Base-by-base conservation (phyloP, 2,888 invertebrate species). In the Drosophila cognata region DNA sequence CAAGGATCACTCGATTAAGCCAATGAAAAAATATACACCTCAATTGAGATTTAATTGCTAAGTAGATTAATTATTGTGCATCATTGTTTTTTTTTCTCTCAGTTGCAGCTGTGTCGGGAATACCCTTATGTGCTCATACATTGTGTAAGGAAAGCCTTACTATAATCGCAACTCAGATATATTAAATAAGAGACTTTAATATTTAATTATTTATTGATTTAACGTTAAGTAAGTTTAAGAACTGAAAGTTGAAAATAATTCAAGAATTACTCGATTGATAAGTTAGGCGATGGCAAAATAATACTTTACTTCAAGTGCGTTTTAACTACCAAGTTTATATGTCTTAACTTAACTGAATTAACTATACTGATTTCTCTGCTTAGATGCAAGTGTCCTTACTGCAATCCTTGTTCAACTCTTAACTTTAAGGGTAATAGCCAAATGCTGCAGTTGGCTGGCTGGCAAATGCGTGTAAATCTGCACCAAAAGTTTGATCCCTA, bases 391-490 rank as follows among this genome's bases (percentile, higher is more conserved):
- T 28, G 7, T 0, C 4, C 4, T 48, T 48, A 13, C 16, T 18
- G 16, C 28, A 21, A 28, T n/a, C 28, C 16, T 43, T 21, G 36
- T 8, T 53, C 18, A 28, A 38, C 74, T 43, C n/a, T 33, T 11
- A 1, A 3, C 3, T 4, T 33, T 6, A 48, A 59, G 21, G n/a
- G 59, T 13, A 60, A 21, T 18, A 6, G 16, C 10, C 13, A 59
- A 46, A 28, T 58, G 55, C 43, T 68, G 56, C 55, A 43, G 43
- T 65, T 65, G 65, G 57, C 58, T 72, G 58, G 62, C 62, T 80
- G 77, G 72, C 73, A 83, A 83, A 83, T 67, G 72, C 74, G 57
- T 77, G 81, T 72, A 82, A 86, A 71, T 81, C 70, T 78, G 84
- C 48, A 36, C 64, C 31, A 35, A 65, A 80, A 58, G 74, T 71